Conservation (phyloP, 2,888 invertebrate species). For the Parnassius smintheus region DNA sequence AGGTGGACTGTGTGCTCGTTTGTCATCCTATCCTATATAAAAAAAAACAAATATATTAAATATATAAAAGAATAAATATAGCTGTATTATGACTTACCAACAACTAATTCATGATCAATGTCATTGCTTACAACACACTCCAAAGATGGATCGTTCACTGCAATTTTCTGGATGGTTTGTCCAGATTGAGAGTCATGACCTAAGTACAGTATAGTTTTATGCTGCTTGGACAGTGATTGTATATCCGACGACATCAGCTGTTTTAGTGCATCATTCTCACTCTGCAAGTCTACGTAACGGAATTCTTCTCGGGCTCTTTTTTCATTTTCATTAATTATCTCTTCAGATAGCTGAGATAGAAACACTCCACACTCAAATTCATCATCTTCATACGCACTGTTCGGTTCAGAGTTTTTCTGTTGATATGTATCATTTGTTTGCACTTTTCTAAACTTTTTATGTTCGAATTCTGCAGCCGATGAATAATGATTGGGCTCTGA, state of each 20-base stretch:
- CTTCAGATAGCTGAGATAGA: slow-evolving; percentile 57
- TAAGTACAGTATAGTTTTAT: slow-evolving; percentile 64
- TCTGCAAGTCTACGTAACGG: slow-evolving; percentile 46
- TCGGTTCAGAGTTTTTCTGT: slow-evolving; percentile 26
- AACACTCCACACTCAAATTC: slow-evolving; percentile 61
- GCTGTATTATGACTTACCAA: slow-evolving; percentile 44
- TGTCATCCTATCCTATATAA: too few species aligned
- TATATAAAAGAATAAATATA: too few species aligned
- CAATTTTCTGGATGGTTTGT: slow-evolving; percentile 69
- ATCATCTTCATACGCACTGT: slow-evolving; percentile 53
- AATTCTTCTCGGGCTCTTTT: slow-evolving; percentile 45
- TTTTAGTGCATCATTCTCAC: slow-evolving; percentile 59
- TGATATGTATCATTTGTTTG: slow-evolving; percentile 36
- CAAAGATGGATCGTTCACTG: slow-evolving; percentile 55
- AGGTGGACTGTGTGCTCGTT: too few species aligned
- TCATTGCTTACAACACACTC: slow-evolving; percentile 46
- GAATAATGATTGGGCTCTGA: slow-evolving; percentile 48
- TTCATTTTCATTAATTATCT: slow-evolving; percentile 57
- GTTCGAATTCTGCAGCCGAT: slow-evolving; percentile 43
- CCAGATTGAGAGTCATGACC: slow-evolving; percentile 60
- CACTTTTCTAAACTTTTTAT: slow-evolving; percentile 46
- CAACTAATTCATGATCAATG: slow-evolving; percentile 43
- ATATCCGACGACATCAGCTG: slow-evolving; percentile 68
- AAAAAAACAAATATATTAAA: too few species aligned
- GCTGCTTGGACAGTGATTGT: slow-evolving; percentile 57